Base-by-base conservation (phyloP, 2,888 invertebrate genomes). In the Schrankia costaestrigalis region DNA sequence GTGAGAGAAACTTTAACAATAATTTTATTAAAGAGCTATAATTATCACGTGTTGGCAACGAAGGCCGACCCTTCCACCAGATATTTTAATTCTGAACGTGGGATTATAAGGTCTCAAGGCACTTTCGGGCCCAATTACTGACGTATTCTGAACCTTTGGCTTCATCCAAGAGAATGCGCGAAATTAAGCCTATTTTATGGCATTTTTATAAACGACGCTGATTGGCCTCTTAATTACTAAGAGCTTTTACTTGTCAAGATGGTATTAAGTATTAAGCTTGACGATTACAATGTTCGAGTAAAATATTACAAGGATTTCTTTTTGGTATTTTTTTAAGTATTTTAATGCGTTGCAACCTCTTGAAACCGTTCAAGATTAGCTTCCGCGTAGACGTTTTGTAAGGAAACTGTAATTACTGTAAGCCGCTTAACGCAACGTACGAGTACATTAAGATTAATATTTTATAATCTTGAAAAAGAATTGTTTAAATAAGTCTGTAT, bases 61-160 rank as follows among this genome's bases (percentile, higher is more conserved):
- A 21, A 22, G 11, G 18, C 14, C 25, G 23, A 26, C 46, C 36
- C 38, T 49, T 29, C 39, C 46, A 42, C 46, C 31, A 36, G 54
- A 50, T 56, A 63, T 70, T 71, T 67, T 65, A 67, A 64, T 68
- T 63, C 46, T 34, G 56, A 59, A 58, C 57, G 47, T 48, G 54
- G 53, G 56, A 66, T 69, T 64, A 44, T 56, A 54, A 52, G 55
- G 53, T 59, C 63, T 64, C 55, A 51, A 63, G 60, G 56, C 47
- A 52, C 45, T 56, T 52, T 45, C 36, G 46, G 51, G 44, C 58
- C 62, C 57, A 58, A 64, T 70, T 71, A 66, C 63, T 56, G 50
- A 49, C 27, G 41, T 45, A 36, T 31, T 55, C 46, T 47, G 32
- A 32, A 28, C 34, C 34, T 26, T 7, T 27, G 46, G 38, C 27